Conservation (phyloP, 2,113 vertebrate species). For the Camelus dromedarius region DNA sequence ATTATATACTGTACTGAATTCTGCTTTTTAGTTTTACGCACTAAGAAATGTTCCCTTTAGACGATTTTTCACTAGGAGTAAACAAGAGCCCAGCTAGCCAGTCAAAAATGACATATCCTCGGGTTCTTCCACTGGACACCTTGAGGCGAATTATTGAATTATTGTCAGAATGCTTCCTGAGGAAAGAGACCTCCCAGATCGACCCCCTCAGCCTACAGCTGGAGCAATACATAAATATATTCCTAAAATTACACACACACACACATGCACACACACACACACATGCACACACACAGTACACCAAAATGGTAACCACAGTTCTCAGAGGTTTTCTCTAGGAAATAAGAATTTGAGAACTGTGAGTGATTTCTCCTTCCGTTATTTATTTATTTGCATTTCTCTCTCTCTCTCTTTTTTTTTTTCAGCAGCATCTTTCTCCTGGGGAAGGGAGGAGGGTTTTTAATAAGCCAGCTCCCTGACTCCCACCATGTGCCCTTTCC, state of each 20-base stretch:
- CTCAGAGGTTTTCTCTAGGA: background rate
- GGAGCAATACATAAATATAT: background rate
- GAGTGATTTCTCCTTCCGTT: background rate
- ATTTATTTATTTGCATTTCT: background rate
- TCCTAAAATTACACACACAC: background rate
- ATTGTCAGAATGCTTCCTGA: background rate
- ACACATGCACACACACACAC: background rate
- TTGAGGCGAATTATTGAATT: background rate
- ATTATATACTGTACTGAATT: constrained; percentile 87
- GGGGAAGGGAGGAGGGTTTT: background rate
- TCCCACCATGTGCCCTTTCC: background rate
- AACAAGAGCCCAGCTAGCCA: constrained; percentile 67
- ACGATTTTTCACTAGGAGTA: constrained; percentile 69
- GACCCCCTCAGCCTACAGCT: background rate
- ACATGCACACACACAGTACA: background rate
- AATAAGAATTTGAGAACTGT: background rate
- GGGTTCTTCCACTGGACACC: constrained; percentile 11
- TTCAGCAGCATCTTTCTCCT: background rate
- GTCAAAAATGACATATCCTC: constrained; percentile 22
- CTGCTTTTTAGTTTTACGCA: constrained; percentile 84
- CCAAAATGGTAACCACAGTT: background rate
- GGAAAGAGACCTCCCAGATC: background rate
- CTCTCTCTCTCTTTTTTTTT: background rate
- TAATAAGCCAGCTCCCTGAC: background rate
- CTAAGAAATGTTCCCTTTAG: constrained; percentile 68